These are phyloP conservation scores for Temnothorax nylanderi DNA, from an alignment of 1,140 invertebrate genomes.

Conservation along the genomic window DNA sequence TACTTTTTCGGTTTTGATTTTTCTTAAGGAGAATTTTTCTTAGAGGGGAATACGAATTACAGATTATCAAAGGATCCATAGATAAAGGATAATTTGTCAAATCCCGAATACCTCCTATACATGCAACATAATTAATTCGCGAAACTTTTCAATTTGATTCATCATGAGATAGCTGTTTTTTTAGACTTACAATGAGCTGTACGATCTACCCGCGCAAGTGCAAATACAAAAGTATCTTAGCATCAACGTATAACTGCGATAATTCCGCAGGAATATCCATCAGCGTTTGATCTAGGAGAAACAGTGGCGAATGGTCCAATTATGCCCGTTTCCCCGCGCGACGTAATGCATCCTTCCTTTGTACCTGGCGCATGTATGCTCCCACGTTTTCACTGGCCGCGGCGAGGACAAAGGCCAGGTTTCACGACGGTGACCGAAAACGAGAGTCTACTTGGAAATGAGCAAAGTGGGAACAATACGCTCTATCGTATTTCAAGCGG, in stretches of 20 bases:
- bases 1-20: neutral
- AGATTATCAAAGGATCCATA: neutral
- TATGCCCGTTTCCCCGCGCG: constrained; percentile 20
- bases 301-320: constrained; percentile 50
- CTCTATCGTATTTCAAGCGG: constrained; percentile 46
- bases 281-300: constrained; percentile 19
- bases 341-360: constrained; percentile 61
- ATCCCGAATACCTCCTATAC: neutral
- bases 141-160: neutral
- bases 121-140: neutral
- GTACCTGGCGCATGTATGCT: constrained; percentile 19
- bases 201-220: neutral
- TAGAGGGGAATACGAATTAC: neutral
- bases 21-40: neutral
- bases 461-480: constrained; percentile 38
- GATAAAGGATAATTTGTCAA: neutral
- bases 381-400: constrained; percentile 72
- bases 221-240: neutral
- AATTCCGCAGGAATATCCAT: constrained; percentile 15
- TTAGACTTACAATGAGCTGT: neutral
- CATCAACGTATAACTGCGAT: neutral
- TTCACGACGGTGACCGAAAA: constrained; percentile 67
- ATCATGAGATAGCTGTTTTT: neutral
- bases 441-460: constrained; percentile 63
- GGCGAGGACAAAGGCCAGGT: constrained; percentile 64